Evolutionary conservation across 2,113 vertebrate species (phyloP), one percentile per base, ranked within the genome.

Genomic region (Poicephalus meyeri): DNA sequence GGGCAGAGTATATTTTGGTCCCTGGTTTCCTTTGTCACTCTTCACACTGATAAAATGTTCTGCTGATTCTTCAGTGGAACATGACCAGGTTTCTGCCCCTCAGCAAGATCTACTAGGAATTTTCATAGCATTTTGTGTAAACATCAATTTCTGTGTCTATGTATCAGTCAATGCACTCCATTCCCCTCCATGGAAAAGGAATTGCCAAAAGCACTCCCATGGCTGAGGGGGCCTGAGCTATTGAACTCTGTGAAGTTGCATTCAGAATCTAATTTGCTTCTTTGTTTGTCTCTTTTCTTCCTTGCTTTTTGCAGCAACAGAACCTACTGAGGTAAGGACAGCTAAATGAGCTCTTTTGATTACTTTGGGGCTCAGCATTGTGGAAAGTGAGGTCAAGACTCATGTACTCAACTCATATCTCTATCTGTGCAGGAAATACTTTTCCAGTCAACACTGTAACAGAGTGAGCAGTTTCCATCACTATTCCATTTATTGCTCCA

Each of bases 241-340:
- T 11, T 87, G 37, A 72, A n/a, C 21, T 3, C 5, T 23, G 5
- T 33, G 63, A 72, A 79, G 24, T 13, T 91, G 61, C 49, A 81
- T 86, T 86, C 80, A 79, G 56, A 84, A 64, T 79, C 61, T 96
- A 71, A 97, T 74, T 49, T 61, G 2, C 3, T 9, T 8, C 2
- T 95, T 66, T 70, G 1, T 11, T 82, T 95, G 5, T 84, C 7
- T 87, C 70, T 80, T 84, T 86, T 74, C 77, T 80, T 61, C 29
- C 37, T 92, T 71, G 28, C 13, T 55, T 68, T 84, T 86, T 68
- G 29, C 80, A 96, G 95, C 95, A 79, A 72, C 84, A 95, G 95
- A 95, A 79, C 73, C 89, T 82, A 91, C 89, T 77, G 91, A 96
- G 96, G 93, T 96, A 94, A 95, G 95, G 18, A 73, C 61, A 79